A percentile compares a stretch with the other conserved stretches of the same genome.
phyloP scores from a whole-genome alignment of 2,888 invertebrate species.

The Sympetrum striolatum region DNA sequence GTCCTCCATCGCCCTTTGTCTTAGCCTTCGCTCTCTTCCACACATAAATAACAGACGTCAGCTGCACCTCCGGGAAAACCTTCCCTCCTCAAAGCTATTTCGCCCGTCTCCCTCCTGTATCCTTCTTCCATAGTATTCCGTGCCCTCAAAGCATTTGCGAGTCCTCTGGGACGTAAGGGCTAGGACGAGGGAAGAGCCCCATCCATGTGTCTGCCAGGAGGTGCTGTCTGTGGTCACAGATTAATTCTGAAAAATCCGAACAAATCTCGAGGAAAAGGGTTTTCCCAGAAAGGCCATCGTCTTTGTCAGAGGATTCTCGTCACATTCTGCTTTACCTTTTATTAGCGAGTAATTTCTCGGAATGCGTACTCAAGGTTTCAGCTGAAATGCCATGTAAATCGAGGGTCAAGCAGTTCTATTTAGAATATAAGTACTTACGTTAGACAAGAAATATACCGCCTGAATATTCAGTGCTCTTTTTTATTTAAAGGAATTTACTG shows the following conservation, averaged over 20 bases:
- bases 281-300: too few species aligned
- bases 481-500: too few species aligned
- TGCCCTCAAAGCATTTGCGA: background rate
- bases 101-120: background rate
- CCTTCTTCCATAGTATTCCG: background rate
- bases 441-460: too few species aligned
- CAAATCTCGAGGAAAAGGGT: background rate
- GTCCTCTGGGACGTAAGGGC: background rate
- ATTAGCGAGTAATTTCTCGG: too few species aligned
- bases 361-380: too few species aligned
- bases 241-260: background rate
- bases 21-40: background rate
- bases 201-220: background rate
- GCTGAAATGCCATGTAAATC: too few species aligned
- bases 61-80: slow-evolving; percentile 17
- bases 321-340: too few species aligned
- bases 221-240: background rate
- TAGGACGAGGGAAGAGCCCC: background rate
- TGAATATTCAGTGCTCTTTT: too few species aligned
- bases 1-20: background rate
- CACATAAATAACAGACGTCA: slow-evolving; percentile 38
- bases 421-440: too few species aligned
- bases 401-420: too few species aligned
- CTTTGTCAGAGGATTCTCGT: too few species aligned
- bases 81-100: background rate